Percentiles rank a stretch among this genome's conserved stretches.
phyloP scores from a whole-genome alignment of 2,797 vertebrate genomes.

The Psittacula derbiana region DNA sequence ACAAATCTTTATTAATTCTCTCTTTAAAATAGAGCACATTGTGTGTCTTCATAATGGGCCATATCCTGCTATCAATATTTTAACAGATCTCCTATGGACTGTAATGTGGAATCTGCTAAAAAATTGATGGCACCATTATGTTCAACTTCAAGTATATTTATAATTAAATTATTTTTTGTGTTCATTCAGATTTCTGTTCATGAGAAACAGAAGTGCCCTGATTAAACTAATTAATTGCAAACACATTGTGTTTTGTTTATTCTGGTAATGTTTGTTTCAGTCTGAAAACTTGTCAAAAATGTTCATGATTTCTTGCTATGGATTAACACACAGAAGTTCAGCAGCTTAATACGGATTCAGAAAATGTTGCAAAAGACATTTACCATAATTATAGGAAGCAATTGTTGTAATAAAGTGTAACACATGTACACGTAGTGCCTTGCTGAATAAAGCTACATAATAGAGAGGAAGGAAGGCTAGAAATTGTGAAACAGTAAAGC shows the following conservation, averaged over 20 bases:
- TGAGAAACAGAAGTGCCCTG: neutral
- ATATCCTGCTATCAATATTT: constrained; percentile 73
- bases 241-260: neutral
- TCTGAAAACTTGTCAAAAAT: neutral
- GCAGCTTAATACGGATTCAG: neutral
- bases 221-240: constrained; percentile 21
- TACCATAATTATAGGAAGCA: neutral
- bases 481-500: neutral
- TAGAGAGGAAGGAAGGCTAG: neutral
- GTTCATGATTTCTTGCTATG: neutral
- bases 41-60: constrained; percentile 25
- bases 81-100: constrained; percentile 62
- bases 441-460: neutral
- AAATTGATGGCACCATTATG: constrained; percentile 65
- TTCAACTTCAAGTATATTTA: constrained; percentile 23
- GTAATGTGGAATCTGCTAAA: constrained; percentile 58
- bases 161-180: constrained; percentile 51
- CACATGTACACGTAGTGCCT: neutral
- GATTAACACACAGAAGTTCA: neutral
- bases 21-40: constrained; percentile 56
- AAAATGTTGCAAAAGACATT: neutral
- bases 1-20: constrained; percentile 61
- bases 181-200: constrained; percentile 33
- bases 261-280: neutral
- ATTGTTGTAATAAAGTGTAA: neutral